Evolutionary conservation across 2,113 vertebrate species (phyloP).

Genomic region (Geococcyx californianus): DNA sequence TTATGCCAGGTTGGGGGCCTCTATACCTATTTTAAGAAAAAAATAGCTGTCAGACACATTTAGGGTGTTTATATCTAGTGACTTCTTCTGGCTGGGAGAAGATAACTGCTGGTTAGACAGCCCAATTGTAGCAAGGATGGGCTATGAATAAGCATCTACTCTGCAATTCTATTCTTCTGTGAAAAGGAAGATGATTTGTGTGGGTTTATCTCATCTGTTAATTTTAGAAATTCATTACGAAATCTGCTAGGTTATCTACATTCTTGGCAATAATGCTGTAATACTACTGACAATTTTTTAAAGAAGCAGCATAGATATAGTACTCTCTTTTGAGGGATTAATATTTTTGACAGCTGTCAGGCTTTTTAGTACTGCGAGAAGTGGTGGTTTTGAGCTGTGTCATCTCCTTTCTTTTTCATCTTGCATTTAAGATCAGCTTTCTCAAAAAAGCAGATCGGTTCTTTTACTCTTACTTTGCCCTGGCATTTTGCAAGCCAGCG

Average conservation of each 20-base stretch:
- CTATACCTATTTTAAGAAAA: not conserved
- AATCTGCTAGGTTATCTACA: not conserved
- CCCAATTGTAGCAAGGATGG: not conserved
- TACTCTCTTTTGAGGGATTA: not conserved
- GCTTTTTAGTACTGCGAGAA: constrained; percentile 5
- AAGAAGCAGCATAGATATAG: not conserved
- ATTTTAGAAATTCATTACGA: not conserved
- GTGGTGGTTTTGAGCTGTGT: not conserved
- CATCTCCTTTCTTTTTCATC: not conserved
- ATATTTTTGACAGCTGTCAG: constrained; percentile 29
- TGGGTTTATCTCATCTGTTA: not conserved
- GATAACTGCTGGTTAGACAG: not conserved
- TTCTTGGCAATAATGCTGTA: not conserved
- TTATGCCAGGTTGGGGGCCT: not conserved
- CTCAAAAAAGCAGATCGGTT: not conserved
- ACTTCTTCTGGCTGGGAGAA: not conserved
- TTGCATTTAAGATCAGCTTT: not conserved
- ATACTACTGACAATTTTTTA: not conserved
- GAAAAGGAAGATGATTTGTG: not conserved
- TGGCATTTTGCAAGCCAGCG: not conserved
- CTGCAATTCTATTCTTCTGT: not conserved
- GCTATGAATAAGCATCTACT: not conserved
- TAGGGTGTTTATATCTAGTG: not conserved
- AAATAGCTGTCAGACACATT: not conserved
- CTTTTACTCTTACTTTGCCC: not conserved